Evolutionary conservation across 2,797 vertebrate genomes (phyloP), one percentile per base, ranked within the genome.

Genomic region (Pseudochaenichthys georgianus): DNA sequence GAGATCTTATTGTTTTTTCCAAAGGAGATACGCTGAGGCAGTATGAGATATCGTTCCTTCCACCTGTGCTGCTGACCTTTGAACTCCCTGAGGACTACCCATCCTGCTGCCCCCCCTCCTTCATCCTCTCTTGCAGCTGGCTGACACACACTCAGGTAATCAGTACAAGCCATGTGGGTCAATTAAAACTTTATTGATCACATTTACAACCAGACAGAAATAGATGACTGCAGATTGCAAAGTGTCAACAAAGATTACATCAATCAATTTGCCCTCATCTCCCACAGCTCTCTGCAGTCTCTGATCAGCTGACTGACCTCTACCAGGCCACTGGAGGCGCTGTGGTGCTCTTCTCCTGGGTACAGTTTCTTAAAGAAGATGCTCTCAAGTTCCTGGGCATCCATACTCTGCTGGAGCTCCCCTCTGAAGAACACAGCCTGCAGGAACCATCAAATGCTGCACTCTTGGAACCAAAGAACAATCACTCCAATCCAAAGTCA

Each of bases 311-410:
- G 2, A 90, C 91, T 77, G 93, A 95, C 1, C 83, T 98, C 9
- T 97, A 96, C 94, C 91, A 95, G 82, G 94, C 95, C 78, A 95
- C 94, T 3, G 88, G 87, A 23, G 96, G 96, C 79, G 87, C 91
- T 1, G 97, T 96, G 83, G 95, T 98, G 57, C 88, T 98, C 16
- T 98, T 97, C 90, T 95, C 96, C 77, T 98, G 97, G 97, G 94
- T 95, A 45, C 96, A 97, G 86, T 97, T 97, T 80, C 95, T 98
- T 57, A 96, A 92, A 90, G 96, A 97, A 78, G 96, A 97, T 41
- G 90, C 95, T 0, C 74, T 98, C 45, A 83, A 70, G 3, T 96
- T 96, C 81, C 86, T 98, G 83, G 93, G 95, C 38, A 96, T 98
- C 79, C 85, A 88, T 12, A 94, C 93, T 11, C 89, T 93, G 0